Percentiles rank a stretch among this genome's conserved stretches.
These are phyloP conservation scores for Leptopilina boulardi DNA, from an alignment of 1,140 invertebrate genomes.

Conservation along the genomic window DNA sequence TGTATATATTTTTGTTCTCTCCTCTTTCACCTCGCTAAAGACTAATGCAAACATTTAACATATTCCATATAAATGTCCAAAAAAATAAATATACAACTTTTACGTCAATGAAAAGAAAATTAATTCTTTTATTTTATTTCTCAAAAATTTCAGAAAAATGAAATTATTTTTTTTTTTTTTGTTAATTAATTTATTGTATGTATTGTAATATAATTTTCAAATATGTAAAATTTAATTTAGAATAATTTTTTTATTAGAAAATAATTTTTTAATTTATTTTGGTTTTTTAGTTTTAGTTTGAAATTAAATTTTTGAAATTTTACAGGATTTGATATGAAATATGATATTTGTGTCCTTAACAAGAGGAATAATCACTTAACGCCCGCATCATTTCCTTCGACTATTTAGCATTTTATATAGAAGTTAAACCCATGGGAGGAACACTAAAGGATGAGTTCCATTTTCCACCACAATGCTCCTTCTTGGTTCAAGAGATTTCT, in stretches of 20 bases:
- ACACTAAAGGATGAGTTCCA: slow-evolving; percentile 29
- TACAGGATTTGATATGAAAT: background rate
- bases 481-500: slow-evolving; percentile 8
- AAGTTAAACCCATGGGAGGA: slow-evolving; percentile 35
- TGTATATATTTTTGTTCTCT: background rate
- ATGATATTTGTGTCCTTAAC: slow-evolving; percentile 45
- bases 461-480: slow-evolving; percentile 28
- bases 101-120: background rate
- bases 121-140: background rate
- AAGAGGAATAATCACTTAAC: slow-evolving; percentile 60
- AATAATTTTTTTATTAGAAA: no score
- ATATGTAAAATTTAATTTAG: no score
- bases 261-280: no score
- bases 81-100: background rate
- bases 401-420: slow-evolving; percentile 39
- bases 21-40: background rate
- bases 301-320: background rate
- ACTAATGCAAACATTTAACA: background rate
- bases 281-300: no score
- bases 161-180: background rate
- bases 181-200: background rate
- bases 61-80: background rate
- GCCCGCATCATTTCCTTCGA: slow-evolving; percentile 54
- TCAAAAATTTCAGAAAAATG: no score
- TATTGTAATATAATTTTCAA: no score